Evolutionary conservation across 2,888 invertebrate species (phyloP).

Genomic region (Pyralis farinalis): DNA sequence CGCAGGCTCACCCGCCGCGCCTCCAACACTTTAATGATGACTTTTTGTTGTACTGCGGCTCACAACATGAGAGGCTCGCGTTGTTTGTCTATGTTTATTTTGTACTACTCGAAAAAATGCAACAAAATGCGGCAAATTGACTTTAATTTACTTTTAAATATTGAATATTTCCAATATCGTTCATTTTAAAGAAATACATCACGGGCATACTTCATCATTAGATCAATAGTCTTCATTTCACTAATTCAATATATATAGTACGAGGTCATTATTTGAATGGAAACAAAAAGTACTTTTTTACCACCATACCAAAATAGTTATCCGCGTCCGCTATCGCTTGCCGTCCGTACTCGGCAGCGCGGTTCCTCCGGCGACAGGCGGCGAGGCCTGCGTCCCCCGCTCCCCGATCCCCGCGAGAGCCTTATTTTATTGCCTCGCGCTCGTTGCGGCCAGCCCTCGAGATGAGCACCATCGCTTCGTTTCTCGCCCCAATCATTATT

Average conservation of each 20-base stretch:
- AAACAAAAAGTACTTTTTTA: too few species aligned
- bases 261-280: too few species aligned
- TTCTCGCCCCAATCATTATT: constrained; percentile 72
- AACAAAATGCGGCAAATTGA: too few species aligned
- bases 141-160: too few species aligned
- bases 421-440: constrained; percentile 64
- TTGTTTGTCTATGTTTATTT: constrained; percentile 10
- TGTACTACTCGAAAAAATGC: too few species aligned
- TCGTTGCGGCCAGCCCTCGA: constrained; percentile 61
- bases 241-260: too few species aligned
- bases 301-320: too few species aligned
- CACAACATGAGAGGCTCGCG: constrained; percentile 35
- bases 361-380: constrained; percentile 27
- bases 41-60: constrained; percentile 62
- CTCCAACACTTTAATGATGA: constrained; percentile 75
- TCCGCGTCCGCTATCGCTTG: not conserved
- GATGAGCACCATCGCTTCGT: constrained; percentile 60
- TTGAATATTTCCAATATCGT: too few species aligned
- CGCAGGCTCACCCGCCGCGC: constrained; percentile 59
- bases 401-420: constrained; percentile 33
- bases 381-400: constrained; percentile 19
- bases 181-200: too few species aligned
- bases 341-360: constrained; percentile 33
- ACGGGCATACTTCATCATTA: too few species aligned
- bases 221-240: too few species aligned